phyloP scores from a whole-genome alignment of 1,140 invertebrate species.

The Magallana angulata region DNA sequence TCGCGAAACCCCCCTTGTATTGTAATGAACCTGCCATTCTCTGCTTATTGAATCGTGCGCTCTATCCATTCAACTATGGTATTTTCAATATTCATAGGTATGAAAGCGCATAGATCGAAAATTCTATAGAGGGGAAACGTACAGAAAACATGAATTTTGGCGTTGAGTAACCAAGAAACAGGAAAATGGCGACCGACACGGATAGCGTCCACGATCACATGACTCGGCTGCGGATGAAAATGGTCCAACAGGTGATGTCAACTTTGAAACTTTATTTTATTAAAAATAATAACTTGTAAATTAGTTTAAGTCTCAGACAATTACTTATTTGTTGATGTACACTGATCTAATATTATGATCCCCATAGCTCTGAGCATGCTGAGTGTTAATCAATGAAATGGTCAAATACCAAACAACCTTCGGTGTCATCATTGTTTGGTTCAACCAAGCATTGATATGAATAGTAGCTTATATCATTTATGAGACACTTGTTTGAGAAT shows the following conservation, averaged over 20 bases:
- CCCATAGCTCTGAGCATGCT: no score
- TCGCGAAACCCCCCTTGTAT: constrained; percentile 20
- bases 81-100: constrained; percentile 40
- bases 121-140: constrained; percentile 40
- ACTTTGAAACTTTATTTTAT: no score
- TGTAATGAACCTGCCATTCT: constrained; percentile 29
- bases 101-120: constrained; percentile 32
- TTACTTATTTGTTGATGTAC: no score
- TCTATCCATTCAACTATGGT: constrained; percentile 39
- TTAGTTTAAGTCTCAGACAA: no score
- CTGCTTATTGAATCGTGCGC: constrained; percentile 13
- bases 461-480: no score
- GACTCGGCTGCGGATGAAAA: constrained; percentile 71
- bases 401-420: no score
- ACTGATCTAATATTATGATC: no score
- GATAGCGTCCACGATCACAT: constrained; percentile 73
- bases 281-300: no score
- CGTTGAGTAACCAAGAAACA: constrained; percentile 40
- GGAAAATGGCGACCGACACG: constrained; percentile 71
- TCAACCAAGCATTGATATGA: no score
- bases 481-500: no score
- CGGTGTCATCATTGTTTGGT: no score
- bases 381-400: no score
- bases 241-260: constrained; percentile 72
- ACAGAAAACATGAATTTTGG: constrained; percentile 41